Evolutionary conservation across 2,888 invertebrate species (phyloP).

Genomic region (Lissocephala sabroskyi): DNA sequence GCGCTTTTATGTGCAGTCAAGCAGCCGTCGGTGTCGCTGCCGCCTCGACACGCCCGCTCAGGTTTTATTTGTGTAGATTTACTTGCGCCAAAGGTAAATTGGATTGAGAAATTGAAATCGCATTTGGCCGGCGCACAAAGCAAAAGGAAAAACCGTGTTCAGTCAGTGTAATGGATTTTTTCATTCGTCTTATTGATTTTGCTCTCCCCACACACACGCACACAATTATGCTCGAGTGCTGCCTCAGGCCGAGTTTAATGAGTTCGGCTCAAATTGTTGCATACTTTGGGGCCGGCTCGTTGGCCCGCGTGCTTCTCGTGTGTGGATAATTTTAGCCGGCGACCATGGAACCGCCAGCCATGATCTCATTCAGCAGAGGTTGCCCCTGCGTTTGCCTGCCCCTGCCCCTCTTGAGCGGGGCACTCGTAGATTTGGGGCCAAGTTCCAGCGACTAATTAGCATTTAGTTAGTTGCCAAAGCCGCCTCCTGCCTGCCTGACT

Average conservation of each 20-base stretch:
- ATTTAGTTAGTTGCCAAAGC: slow-evolving; percentile 25
- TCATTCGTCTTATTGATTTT: not conserved
- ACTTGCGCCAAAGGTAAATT: slow-evolving; percentile 53
- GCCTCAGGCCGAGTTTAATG: slow-evolving; percentile 27
- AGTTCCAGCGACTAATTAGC: slow-evolving; percentile 31
- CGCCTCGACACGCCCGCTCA: not conserved
- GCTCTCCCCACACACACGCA: slow-evolving; percentile 21
- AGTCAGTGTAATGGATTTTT: slow-evolving; percentile 32
- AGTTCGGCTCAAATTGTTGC: slow-evolving; percentile 18
- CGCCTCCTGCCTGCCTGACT: no score
- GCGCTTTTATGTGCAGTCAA: slow-evolving; percentile 56
- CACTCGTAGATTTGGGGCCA: slow-evolving; percentile 13
- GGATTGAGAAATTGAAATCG: slow-evolving; percentile 62
- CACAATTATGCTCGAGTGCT: slow-evolving; percentile 31
- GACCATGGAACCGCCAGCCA: not conserved
- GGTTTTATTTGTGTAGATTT: slow-evolving; percentile 40
- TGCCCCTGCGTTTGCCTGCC: not conserved
- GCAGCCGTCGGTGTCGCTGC: not conserved
- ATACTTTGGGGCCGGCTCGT: not conserved
- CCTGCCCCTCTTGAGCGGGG: no score
- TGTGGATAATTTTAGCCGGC: not conserved
- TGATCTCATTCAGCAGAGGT: slow-evolving; percentile 19
- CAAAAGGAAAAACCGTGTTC: slow-evolving; percentile 17
- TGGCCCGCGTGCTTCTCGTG: not conserved
- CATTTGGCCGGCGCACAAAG: slow-evolving; percentile 34